Evolutionary conservation across 2,797 vertebrate genomes (phyloP).

Genomic region (Poecilia picta): DNA sequence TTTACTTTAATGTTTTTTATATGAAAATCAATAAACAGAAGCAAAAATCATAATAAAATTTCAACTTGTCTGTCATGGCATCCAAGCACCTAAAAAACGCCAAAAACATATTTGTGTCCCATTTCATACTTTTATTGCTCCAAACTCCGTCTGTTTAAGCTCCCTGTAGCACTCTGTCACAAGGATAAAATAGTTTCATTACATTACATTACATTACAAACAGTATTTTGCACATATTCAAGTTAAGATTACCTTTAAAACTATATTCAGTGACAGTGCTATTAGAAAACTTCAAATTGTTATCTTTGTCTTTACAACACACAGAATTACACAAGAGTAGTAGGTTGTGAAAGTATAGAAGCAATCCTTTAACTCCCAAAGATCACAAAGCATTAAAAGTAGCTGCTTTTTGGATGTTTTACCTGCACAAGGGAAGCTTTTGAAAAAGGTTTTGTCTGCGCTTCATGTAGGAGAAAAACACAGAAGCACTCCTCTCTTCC

Average conservation of each 20-base stretch:
- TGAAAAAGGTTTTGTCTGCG: background rate
- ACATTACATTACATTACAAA: too few relatives aligned
- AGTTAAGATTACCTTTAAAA: background rate
- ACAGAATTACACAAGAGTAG: background rate
- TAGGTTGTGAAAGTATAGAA: background rate
- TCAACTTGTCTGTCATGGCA: background rate
- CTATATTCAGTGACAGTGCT: background rate
- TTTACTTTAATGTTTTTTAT: background rate
- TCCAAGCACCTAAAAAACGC: background rate
- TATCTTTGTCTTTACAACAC: background rate
- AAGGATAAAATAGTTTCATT: background rate
- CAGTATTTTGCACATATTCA: background rate
- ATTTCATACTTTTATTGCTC: background rate
- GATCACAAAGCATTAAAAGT: background rate
- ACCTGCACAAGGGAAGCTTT: background rate
- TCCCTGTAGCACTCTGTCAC: background rate
- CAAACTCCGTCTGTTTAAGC: background rate
- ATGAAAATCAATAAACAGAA: background rate
- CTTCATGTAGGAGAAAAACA: background rate
- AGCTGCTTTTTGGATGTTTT: background rate
- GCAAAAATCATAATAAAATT: background rate
- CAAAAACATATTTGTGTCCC: background rate
- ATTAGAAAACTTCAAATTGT: background rate
- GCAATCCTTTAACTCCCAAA: background rate
- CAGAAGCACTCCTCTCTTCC: background rate